Evolutionary conservation across 2,888 invertebrate genomes (phyloP).

Genomic region (Synergus umbraculus): DNA sequence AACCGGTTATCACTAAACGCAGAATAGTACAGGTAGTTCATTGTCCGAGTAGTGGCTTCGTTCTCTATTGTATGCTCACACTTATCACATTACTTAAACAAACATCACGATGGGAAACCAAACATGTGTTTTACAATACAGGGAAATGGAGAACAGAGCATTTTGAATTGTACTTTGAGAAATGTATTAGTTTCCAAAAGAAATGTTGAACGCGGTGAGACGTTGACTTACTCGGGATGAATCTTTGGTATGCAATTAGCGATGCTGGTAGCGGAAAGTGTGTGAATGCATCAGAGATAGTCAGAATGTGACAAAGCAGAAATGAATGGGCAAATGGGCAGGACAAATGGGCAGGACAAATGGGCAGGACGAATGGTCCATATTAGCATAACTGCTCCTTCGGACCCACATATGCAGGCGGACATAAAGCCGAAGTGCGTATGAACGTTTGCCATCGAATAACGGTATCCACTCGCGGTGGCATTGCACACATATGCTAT

Average conservation of each 20-base stretch:
- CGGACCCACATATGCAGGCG: constrained; percentile 63
- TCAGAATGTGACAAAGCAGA: constrained; percentile 41
- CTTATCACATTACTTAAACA: constrained; percentile 20
- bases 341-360: constrained; percentile 59
- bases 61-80: constrained; percentile 1
- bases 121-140: background rate
- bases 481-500: constrained; percentile 26
- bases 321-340: constrained; percentile 60
- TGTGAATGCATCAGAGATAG: background rate
- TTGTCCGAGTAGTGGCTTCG: constrained; percentile 52
- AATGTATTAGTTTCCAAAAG: too few species aligned
- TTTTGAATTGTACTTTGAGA: too few species aligned
- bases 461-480: constrained; percentile 61
- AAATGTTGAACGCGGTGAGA: background rate
- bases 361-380: constrained; percentile 53
- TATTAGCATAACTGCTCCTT: constrained; percentile 59
- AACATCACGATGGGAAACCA: background rate
- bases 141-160: too few species aligned
- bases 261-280: background rate
- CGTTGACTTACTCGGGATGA: background rate
- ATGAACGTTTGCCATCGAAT: constrained; percentile 49
- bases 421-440: constrained; percentile 65
- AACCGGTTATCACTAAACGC: constrained; percentile 63
- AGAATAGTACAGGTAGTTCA: constrained; percentile 53
- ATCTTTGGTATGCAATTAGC: background rate